Evolutionary conservation across 2,888 invertebrate species (phyloP).

Genomic region (Diachrysia chrysitis): DNA sequence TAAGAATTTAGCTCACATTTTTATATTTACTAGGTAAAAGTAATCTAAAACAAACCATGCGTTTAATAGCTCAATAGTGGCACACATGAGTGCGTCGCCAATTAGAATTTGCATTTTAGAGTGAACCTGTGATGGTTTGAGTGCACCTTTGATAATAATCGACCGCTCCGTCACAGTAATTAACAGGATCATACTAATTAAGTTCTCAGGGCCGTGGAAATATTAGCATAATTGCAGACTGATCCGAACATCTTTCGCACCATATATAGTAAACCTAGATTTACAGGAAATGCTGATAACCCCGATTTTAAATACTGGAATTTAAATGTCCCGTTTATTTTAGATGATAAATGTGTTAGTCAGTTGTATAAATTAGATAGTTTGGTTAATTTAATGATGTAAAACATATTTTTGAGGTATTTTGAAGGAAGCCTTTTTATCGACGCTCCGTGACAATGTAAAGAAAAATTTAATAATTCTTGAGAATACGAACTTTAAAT

Average conservation of each 20-base stretch:
- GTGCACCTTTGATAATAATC: constrained; percentile 56
- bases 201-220: constrained; percentile 21
- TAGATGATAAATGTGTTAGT: constrained; percentile 10
- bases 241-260: constrained; percentile 26
- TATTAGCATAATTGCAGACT: constrained; percentile 42
- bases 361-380: background rate
- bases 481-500: background rate
- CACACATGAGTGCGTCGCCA: constrained; percentile 44
- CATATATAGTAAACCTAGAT: constrained; percentile 50
- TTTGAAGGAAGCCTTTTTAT: too few relatives aligned
- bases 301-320: constrained; percentile 42
- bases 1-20: background rate
- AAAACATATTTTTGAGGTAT: too few relatives aligned
- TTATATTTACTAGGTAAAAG: constrained; percentile 7
- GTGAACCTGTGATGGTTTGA: constrained; percentile 51
- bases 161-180: constrained; percentile 56
- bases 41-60: constrained; percentile 23
- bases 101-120: constrained; percentile 71
- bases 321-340: constrained; percentile 23
- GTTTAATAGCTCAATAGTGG: constrained; percentile 37
- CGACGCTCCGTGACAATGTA: too few relatives aligned
- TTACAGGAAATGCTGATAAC: constrained; percentile 49
- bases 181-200: constrained; percentile 38
- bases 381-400: background rate
- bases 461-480: background rate